Base-by-base conservation (phyloP, 2,797 vertebrate genomes). In the Anniella stebbinsi region DNA sequence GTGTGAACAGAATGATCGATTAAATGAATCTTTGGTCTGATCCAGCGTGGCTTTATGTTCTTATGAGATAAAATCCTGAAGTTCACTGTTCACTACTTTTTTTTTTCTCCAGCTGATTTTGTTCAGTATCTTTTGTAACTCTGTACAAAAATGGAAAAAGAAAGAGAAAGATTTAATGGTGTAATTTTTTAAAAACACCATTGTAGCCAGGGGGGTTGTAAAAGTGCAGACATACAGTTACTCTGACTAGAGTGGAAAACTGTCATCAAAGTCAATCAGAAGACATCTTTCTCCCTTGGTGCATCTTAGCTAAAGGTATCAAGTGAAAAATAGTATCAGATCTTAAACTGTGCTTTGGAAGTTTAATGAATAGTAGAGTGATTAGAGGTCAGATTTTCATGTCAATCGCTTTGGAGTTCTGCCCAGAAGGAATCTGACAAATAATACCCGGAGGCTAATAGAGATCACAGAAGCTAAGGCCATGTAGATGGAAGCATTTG, bases 361-460 rank as follows among this genome's bases (percentile, higher is more conserved):
- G 51, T 36, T 57, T 82, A 80, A 80, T 45, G 80, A 88, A 86
- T 88, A 48, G 67, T 91, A 87, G 89, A 88, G 88, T 76, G 54
- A 86, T 51, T 1, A 21, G 80, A 86, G 90, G 84, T 90, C 33
- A 28, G 57, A 92, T 93, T 92, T 72, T 88, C 81, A 89, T 30
- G 92, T 18, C 0, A 77, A 92, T 38, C 86, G 13, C 75, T 36
- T 93, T 90, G 91, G 93, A 48, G 28, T n/a, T 0, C 2, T 90
- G 94, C 90, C 95, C 88, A 48, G 91, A 51, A 41, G 73, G 76
- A 89, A 86, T 84, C 69, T 86, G 69, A 78, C 86, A 81, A 90
- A 78, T 89, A 69, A 89, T 69, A 72, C 3, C 88, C 0, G 4
- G 0, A 83, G 38, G 86, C 18, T 91, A 75, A n/a, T 1, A 13